phyloP scores from a whole-genome alignment of 2,797 vertebrate genomes.

The Muscicapa comitata region DNA sequence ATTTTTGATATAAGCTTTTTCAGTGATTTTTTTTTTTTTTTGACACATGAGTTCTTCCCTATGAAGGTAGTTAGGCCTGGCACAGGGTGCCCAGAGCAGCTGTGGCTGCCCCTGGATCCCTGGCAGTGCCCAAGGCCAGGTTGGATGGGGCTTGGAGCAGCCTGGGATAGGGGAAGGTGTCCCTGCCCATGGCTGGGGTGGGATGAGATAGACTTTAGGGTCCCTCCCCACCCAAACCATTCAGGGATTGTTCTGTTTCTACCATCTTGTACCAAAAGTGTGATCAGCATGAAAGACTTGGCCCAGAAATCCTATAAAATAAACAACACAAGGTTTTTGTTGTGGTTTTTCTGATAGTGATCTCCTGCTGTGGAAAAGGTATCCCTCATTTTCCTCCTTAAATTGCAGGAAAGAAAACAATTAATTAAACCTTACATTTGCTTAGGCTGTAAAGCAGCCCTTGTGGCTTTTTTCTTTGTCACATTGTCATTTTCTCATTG shows the following conservation, averaged over 20 bases:
- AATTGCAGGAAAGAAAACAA: not conserved
- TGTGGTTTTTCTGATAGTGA: not conserved
- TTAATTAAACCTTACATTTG: not conserved
- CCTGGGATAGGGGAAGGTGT: rapidly evolving
- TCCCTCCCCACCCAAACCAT: no score
- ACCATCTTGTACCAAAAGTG: no score
- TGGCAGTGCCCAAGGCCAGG: not conserved
- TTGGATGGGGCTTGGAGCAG: rapidly evolving
- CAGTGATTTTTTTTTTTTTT: not conserved
- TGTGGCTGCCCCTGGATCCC: not conserved
- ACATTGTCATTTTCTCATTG: rapidly evolving
- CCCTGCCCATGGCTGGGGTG: not conserved
- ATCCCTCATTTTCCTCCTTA: not conserved
- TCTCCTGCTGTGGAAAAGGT: not conserved
- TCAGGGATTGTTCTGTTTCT: no score
- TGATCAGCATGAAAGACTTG: not conserved
- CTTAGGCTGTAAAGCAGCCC: not conserved
- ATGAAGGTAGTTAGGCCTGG: rapidly evolving
- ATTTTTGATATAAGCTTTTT: rapidly evolving
- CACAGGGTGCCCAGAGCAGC: rapidly evolving
- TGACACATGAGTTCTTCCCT: not conserved
- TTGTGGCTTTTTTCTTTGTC: not conserved
- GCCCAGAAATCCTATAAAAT: not conserved
- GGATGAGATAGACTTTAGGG: rapidly evolving
- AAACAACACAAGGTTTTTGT: not conserved